Conservation (phyloP, 2,888 invertebrate genomes). For the Drosophila setosimentum region DNA sequence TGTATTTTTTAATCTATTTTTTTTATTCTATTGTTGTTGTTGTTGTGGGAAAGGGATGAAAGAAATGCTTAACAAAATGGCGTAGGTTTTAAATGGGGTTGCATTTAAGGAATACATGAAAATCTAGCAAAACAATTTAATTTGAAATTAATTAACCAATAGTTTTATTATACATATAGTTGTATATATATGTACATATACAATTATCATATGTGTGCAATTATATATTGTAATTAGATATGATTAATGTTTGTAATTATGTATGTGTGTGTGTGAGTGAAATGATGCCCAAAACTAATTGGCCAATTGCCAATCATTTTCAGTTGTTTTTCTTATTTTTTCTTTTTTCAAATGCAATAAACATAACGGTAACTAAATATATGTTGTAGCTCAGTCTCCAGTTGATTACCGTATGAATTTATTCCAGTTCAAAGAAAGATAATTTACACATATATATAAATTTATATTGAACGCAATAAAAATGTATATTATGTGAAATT, state of each 20-base stretch:
- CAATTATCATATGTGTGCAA: neutral
- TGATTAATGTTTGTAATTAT: conserved; percentile 18
- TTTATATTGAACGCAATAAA: neutral
- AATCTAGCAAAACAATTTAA: conserved; percentile 20
- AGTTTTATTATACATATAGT: conserved; percentile 2
- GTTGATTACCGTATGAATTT: conserved; percentile 81
- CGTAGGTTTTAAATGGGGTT: conserved; percentile 15
- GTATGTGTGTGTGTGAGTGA: conserved; percentile 15
- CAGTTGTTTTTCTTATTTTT: conserved; percentile 8
- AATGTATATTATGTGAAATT: conserved; percentile 40
- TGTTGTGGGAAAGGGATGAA: neutral
- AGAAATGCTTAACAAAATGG: conserved; percentile 25
- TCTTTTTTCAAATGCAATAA: conserved; percentile 66
- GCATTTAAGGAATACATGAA: conserved; percentile 29
- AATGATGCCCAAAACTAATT: conserved; percentile 6
- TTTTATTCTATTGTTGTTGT: neutral
- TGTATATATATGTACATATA: conserved; percentile 13
- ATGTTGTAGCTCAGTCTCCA: conserved; percentile 85
- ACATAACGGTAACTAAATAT: conserved; percentile 83
- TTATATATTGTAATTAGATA: neutral
- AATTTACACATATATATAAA: conserved; percentile 42
- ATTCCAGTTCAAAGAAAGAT: conserved; percentile 61
- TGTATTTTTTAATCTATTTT: neutral
- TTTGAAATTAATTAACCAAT: conserved; percentile 10
- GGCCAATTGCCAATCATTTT: conserved; percentile 10